Percentiles rank a stretch among this genome's conserved stretches.
These are phyloP conservation scores for Phylloscopus whistleri DNA, from an alignment of 2,113 vertebrate species.

Conservation along the genomic window DNA sequence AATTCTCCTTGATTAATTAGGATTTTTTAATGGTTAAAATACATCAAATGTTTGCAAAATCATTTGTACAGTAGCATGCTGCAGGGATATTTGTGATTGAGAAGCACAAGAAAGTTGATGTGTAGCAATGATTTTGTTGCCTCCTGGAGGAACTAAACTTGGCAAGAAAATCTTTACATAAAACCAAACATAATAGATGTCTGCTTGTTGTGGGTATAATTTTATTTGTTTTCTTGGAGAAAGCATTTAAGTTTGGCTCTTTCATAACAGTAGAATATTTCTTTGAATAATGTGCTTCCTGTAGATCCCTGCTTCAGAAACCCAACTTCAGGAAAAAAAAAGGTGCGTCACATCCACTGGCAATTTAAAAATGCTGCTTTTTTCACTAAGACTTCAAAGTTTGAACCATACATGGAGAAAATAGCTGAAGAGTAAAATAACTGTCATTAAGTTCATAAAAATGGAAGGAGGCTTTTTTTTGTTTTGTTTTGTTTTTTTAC, in stretches of 20 bases:
- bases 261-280: not conserved
- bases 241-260: not conserved
- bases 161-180: slow-evolving; percentile 24
- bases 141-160: slow-evolving; percentile 1
- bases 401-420: not conserved
- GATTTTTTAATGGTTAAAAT: not conserved
- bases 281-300: not conserved
- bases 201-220: not conserved
- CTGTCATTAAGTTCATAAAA: not conserved
- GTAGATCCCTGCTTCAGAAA: not conserved
- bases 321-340: not conserved
- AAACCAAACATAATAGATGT: not conserved
- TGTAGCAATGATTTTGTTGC: slow-evolving; percentile 37
- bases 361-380: not conserved
- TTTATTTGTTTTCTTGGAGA: not conserved
- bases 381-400: not conserved
- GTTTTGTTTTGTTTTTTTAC: not conserved
- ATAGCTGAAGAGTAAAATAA: not conserved
- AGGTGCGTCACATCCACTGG: not conserved
- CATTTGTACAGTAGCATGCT: not conserved
- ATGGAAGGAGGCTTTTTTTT: not conserved
- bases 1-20: not conserved
- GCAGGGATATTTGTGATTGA: slow-evolving; percentile 12
- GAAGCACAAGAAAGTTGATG: slow-evolving; percentile 6
- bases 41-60: slow-evolving; percentile 10